Evolutionary conservation across 2,888 invertebrate genomes (phyloP), one percentile per base, ranked within the genome.

Genomic region (Enchytraeus crypticus): DNA sequence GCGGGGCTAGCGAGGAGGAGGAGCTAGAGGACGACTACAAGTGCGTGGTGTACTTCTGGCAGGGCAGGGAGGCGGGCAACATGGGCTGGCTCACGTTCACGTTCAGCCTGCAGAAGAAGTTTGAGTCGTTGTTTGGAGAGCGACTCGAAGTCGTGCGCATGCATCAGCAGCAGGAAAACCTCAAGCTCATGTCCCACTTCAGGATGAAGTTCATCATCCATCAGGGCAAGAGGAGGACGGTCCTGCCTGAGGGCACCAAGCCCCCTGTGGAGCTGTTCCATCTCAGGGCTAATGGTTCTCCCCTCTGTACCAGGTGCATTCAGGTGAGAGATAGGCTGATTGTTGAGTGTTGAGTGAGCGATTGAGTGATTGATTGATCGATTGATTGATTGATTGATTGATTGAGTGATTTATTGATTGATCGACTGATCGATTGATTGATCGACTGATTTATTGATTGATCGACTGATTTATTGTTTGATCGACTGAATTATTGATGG

Each of bases 31-130:
- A 86, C 70, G 88, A 88, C 74, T 89, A 87, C 73, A 90, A 91
- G 74, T 95, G 93, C 82, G 90, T 95, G 53, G 96, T 97, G n/a
- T 98, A 98, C 81, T 99, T 99, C 83, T 98, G 98, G 98, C 98
- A 99, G 81, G 97, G 97, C 0, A 72, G 84, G 34, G 89, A 92
- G 74, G 97, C 97, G 2, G 88, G 89, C 64, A 97, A 98, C 81
- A 98, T 98, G 96, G 98, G 97, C 62, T 99, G 97, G 96, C 84
- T 98, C 0, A 97, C 93, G 0, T 98, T 99, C 81, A 97, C 97
- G 0, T 98, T 98, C 81, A 93, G 92, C 68, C 82, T 91, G 69
- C 89, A 90, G 78, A 92, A 91, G 79, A 92, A 90, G 78, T 92
- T 93, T 77, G 90, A 91, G 76, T 83, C 87, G 0, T 82, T 91